These are phyloP conservation scores for Euglossa dilemma DNA, from an alignment of 1,140 invertebrate species.

Conservation along the genomic window DNA sequence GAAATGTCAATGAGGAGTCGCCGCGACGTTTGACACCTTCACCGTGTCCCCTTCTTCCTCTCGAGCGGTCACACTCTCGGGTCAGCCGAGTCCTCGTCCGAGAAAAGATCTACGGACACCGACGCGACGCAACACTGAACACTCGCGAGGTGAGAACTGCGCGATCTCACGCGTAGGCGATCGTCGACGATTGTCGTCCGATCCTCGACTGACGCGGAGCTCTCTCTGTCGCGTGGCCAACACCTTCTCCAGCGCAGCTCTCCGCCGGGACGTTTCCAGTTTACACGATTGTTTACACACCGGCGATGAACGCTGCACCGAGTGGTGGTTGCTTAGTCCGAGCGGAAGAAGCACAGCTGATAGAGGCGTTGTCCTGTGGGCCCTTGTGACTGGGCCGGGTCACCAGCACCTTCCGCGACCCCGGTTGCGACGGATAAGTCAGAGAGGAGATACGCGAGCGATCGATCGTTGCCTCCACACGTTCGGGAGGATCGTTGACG, in stretches of 20 bases:
- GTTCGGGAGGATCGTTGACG: conserved; percentile 67
- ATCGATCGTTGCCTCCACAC: conserved; percentile 58
- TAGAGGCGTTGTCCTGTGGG: no score
- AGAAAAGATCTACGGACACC: no score
- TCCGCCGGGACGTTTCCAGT: neutral
- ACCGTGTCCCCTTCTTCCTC: conserved; percentile 58
- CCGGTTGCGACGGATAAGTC: conserved; percentile 48
- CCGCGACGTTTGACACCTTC: conserved; percentile 71
- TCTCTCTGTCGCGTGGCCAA: conserved; percentile 8
- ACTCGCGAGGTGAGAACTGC: conserved; percentile 11
- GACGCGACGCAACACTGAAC: conserved; percentile 21
- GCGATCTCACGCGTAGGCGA: neutral
- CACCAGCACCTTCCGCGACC: conserved; percentile 26
- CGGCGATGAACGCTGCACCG: neutral
- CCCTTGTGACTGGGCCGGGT: no score
- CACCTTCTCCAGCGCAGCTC: conserved; percentile 3
- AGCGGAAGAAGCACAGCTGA: no score
- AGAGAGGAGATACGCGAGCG: conserved; percentile 54
- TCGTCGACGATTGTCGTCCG: conserved; percentile 17
- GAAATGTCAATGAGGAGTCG: conserved; percentile 71
- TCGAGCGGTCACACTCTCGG: no score
- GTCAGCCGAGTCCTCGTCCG: no score
- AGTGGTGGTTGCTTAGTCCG: no score
- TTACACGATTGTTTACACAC: conserved; percentile 12
- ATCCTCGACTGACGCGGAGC: conserved; percentile 4